phyloP scores from a whole-genome alignment of 2,113 vertebrate genomes.

The Myrmecobius fasciatus region DNA sequence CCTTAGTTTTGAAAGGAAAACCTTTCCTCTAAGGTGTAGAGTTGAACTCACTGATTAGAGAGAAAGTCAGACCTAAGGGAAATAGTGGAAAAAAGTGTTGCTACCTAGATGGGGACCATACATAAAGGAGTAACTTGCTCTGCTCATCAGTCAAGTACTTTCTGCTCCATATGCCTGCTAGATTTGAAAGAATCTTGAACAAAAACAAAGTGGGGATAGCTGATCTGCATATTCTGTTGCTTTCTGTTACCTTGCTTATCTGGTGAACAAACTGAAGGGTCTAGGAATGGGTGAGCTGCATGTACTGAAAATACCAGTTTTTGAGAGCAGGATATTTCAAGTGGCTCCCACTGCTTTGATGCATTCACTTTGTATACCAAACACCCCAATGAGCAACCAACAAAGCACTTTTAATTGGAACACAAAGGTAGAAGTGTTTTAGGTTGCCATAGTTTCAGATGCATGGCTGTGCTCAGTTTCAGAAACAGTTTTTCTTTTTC shows the following conservation, averaged over 20 bases:
- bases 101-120: not conserved
- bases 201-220: not conserved
- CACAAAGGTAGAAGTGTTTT: constrained; percentile 70
- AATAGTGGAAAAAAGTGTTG: not conserved
- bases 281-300: constrained; percentile 43
- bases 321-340: constrained; percentile 63
- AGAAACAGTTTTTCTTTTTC: constrained; percentile 69
- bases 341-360: constrained; percentile 68
- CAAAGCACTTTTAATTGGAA: constrained; percentile 75
- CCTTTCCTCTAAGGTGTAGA: not conserved
- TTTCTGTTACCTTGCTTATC: not conserved
- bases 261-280: constrained; percentile 11
- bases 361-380: constrained; percentile 70
- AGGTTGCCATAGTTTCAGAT: constrained; percentile 75
- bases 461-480: constrained; percentile 58
- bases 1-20: not conserved
- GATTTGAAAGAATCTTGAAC: not conserved
- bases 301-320: constrained; percentile 62
- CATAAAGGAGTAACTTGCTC: not conserved
- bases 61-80: not conserved
- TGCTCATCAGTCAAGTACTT: not conserved
- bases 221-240: not conserved
- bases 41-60: not conserved
- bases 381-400: constrained; percentile 68
- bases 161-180: not conserved